These are phyloP conservation scores for Sardina pilchardus DNA, from an alignment of 2,113 vertebrate genomes.

Conservation along the genomic window DNA sequence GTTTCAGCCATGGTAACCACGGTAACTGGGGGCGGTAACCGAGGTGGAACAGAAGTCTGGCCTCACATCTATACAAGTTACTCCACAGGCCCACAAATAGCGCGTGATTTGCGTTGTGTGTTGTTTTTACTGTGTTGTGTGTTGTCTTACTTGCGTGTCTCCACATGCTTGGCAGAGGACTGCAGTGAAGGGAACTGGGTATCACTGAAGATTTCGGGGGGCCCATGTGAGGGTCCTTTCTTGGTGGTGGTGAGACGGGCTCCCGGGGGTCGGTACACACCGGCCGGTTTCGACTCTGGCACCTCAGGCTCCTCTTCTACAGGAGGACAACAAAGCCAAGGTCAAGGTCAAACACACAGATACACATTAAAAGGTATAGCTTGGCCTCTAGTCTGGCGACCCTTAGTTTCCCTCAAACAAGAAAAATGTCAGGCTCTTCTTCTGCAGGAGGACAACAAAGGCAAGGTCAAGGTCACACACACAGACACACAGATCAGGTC, in stretches of 20 bases:
- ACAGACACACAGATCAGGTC: too few species aligned
- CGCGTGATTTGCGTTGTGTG: not conserved
- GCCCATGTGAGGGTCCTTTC: conserved; percentile 79
- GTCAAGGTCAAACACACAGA: not conserved
- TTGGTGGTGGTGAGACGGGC: conserved; percentile 79
- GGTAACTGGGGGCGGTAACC: too few species aligned
- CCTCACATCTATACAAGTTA: not conserved
- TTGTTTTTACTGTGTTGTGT: too few species aligned
- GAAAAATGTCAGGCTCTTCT: too few species aligned
- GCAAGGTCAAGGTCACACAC: not conserved
- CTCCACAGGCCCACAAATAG: not conserved
- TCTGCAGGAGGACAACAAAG: too few species aligned
- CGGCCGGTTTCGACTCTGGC: conserved; percentile 80
- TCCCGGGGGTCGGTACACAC: conserved; percentile 94
- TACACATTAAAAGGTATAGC: too few species aligned
- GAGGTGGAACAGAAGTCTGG: not conserved
- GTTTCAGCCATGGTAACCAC: too few species aligned
- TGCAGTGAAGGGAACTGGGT: conserved; percentile 93
- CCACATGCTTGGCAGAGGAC: conserved; percentile 91
- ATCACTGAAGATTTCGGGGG: conserved; percentile 93
- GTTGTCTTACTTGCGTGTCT: conserved; percentile 92
- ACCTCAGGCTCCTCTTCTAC: conserved; percentile 72
- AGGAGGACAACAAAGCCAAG: conserved; percentile 13
- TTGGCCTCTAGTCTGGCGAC: too few species aligned
- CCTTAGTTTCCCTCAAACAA: too few species aligned